These are phyloP conservation scores for Tachycineta bicolor DNA, from an alignment of 2,113 vertebrate genomes.

Conservation along the genomic window DNA sequence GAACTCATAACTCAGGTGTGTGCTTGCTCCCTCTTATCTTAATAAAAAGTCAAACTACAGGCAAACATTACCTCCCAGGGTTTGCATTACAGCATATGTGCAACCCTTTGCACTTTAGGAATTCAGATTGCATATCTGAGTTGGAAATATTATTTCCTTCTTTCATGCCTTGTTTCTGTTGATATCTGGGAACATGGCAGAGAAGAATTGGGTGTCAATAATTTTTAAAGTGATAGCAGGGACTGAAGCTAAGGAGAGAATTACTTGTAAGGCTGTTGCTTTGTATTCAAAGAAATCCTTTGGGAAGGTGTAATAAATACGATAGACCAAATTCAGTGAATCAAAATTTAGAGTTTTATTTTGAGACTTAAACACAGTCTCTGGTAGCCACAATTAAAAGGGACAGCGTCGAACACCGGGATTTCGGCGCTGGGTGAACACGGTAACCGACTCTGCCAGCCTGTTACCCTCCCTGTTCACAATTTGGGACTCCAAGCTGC, in stretches of 20 bases:
- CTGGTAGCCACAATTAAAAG: too few species aligned
- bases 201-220: not conserved
- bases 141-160: slow-evolving; percentile 11
- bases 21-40: not conserved
- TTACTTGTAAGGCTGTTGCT: not conserved
- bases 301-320: not conserved
- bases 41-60: not conserved
- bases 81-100: not conserved
- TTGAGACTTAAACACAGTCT: too few species aligned
- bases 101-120: slow-evolving; percentile 1
- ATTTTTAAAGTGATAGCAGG: not conserved
- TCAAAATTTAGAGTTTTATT: too few species aligned
- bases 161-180: not conserved
- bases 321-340: too few species aligned
- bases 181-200: not conserved
- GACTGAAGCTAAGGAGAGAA: not conserved
- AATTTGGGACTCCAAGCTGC: too few species aligned
- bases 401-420: too few species aligned
- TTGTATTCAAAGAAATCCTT: not conserved
- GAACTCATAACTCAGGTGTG: not conserved
- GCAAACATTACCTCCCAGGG: not conserved
- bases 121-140: not conserved
- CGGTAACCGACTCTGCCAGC: too few species aligned
- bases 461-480: too few species aligned
- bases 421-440: too few species aligned